Base-by-base conservation (phyloP, 2,113 vertebrate species). In the Trichechus manatus region DNA sequence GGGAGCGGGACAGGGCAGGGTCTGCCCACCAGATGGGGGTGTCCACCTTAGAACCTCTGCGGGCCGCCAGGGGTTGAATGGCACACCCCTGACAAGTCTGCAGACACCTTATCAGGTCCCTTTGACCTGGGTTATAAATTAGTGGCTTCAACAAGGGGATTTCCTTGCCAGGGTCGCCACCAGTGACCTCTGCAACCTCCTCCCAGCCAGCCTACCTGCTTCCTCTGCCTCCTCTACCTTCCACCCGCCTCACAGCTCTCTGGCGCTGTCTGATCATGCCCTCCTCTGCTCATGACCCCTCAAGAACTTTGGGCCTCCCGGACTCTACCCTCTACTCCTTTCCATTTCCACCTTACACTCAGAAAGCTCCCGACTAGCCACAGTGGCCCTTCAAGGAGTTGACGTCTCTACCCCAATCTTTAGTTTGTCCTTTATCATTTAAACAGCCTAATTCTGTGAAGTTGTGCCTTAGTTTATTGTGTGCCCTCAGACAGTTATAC, bases 401-500 rank as follows among this genome's bases (percentile, higher is more conserved):
- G 50, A 15, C n/a, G 78, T 31, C 47, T 78, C 11, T 2, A 8
- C 68, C 23, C 19, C 77, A 36, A 2, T 27, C 36, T 11, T 31
- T n/a, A 10, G 7, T 5, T 50, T 23, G 42, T 20, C 53, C 19
- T 47, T 72, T 4, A 17, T 87, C 23, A 39, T 9, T n/a, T 22
- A 0, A 31, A 25, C 31, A 91, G 80, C 44, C 22, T 39, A 47
- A 0, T 6, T 59, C 87, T 59, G 59, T 5, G 31, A 15, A 13
- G 47, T 74, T 33, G 14, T 33, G 27, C 61, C 36, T 8, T 53
- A 13, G 31, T 42, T 19, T 36, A 36, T 33, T 20, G 1, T 13
- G 6, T 4, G 70, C 50, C 47, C 9, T 0, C 9, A 44, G 4
- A 25, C 50, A 36, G 23, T 9, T 27, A 15, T 3, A 4, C 36